Evolutionary conservation across 1,140 invertebrate genomes (phyloP).

Genomic region (Polypedilum vanderplanki): DNA sequence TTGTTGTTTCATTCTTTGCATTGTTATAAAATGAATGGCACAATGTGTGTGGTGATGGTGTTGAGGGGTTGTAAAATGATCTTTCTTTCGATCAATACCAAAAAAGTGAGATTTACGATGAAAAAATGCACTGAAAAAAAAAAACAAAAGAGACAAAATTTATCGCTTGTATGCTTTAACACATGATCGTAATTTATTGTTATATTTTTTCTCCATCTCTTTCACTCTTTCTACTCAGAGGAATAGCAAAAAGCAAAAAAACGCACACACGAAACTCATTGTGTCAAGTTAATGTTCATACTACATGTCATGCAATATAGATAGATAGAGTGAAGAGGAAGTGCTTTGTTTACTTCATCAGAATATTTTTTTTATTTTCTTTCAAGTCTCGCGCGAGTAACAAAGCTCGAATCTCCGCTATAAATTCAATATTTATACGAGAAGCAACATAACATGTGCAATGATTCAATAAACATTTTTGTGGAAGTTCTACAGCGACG

Average conservation of each 20-base stretch:
- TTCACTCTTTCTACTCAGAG: background rate
- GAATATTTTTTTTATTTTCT: background rate
- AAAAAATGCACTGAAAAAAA: background rate
- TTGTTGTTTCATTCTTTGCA: too few relatives aligned
- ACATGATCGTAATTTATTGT: conserved; percentile 13
- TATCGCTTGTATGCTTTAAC: background rate
- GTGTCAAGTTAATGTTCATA: conserved; percentile 12
- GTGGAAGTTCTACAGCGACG: background rate
- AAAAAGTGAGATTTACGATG: background rate
- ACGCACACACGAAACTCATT: background rate
- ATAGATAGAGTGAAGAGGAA: background rate
- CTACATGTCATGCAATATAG: background rate
- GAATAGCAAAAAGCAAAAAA: background rate
- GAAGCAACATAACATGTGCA: background rate
- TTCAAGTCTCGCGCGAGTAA: background rate
- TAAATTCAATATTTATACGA: background rate
- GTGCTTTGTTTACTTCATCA: conserved; percentile 17
- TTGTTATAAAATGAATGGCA: too few relatives aligned
- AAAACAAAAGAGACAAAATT: background rate
- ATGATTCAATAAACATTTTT: background rate
- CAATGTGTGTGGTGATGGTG: too few relatives aligned
- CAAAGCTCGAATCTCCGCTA: background rate
- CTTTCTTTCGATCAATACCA: background rate
- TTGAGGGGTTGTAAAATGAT: background rate
- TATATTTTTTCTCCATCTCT: background rate